Conservation (phyloP, 2,888 invertebrate genomes). For the Calephelis perditalis region DNA sequence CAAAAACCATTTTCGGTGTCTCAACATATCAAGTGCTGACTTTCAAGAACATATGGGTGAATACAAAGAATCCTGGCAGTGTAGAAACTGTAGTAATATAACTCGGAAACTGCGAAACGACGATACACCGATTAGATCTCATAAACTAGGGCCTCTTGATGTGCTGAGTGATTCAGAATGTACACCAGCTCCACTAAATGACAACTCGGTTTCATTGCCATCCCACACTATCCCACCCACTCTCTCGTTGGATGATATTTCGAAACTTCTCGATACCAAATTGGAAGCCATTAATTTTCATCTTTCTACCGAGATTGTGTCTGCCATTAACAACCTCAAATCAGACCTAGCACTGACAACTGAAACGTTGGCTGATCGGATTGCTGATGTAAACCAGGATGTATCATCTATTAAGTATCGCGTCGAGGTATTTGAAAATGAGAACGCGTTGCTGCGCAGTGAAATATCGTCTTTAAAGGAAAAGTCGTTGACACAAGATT, state of each 20-base stretch:
- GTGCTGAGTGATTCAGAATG: not conserved
- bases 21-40: not conserved
- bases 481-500: not conserved
- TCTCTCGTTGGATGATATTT: conserved; percentile 1
- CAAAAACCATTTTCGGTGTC: not conserved
- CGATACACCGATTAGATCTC: not conserved
- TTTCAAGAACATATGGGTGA: not conserved
- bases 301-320: not conserved
- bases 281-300: not conserved
- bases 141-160: not conserved
- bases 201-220: not conserved
- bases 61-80: not conserved
- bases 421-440: not conserved
- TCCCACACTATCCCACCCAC: not conserved
- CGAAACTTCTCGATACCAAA: not conserved
- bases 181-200: too few relatives aligned
- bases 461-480: not conserved
- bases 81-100: not conserved
- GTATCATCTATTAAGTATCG: not conserved
- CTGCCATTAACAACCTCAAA: not conserved
- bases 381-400: not conserved
- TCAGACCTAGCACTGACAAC: not conserved
- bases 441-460: not conserved
- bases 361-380: not conserved
- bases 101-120: not conserved